These are phyloP conservation scores for Drosophila arawakana DNA, from an alignment of 1,140 invertebrate species.

Conservation along the genomic window DNA sequence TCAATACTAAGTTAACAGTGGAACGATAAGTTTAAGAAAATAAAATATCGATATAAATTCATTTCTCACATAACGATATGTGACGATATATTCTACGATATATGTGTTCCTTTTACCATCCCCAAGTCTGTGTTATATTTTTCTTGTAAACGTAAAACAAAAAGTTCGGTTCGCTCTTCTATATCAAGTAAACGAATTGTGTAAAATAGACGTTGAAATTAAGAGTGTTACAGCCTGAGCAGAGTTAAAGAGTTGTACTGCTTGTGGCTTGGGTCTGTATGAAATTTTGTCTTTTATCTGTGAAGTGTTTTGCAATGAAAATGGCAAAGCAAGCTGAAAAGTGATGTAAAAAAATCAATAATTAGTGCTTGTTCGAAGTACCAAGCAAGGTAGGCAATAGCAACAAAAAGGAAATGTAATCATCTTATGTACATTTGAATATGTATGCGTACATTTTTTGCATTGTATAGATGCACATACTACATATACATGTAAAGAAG, in stretches of 20 bases:
- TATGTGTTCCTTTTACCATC: not conserved
- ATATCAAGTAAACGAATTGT: not conserved
- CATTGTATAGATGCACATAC: not conserved
- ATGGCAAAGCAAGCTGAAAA: constrained; percentile 31
- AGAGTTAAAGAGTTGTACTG: not conserved
- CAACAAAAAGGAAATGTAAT: constrained; percentile 8
- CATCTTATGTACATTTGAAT: not conserved
- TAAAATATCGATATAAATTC: not conserved
- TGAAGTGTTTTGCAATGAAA: constrained; percentile 13
- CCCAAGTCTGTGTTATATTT: constrained; percentile 17
- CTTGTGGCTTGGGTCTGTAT: constrained; percentile 17
- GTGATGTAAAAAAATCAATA: constrained; percentile 69
- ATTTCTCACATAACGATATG: not conserved
- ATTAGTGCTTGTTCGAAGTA: constrained; percentile 55
- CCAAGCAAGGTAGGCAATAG: constrained; percentile 58
- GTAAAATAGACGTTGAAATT: not conserved
- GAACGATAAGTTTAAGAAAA: not conserved
- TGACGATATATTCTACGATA: not conserved
- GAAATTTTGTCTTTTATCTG: constrained; percentile 23
- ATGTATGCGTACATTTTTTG: not conserved
- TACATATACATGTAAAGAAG: not conserved
- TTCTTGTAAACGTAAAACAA: constrained; percentile 26
- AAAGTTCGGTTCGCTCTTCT: constrained; percentile 11
- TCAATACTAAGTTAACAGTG: too few relatives aligned
- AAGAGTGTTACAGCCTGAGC: not conserved